Evolutionary conservation across 37 sponge, comb jelly and placozoan genomes (phyloP), one percentile per base, ranked within the genome.

Genomic region (Aplysina aerophoba): DNA sequence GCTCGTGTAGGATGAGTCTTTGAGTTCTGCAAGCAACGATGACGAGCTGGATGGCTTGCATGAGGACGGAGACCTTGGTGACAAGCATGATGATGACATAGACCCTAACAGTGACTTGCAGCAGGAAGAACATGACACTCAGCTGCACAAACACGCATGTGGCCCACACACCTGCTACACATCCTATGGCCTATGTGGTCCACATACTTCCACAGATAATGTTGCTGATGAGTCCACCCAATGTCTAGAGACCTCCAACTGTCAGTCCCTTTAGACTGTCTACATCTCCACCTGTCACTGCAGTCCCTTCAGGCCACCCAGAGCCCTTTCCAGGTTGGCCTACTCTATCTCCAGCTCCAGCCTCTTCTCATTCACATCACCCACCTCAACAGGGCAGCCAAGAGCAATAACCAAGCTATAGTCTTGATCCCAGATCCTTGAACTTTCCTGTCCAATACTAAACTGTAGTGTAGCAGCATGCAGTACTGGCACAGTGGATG

Each of bases 301-400:
- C 16, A 87, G 55, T 56, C 72, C 28, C 73, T 73, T 81, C 40
- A 83, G 75, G 77, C 78, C 84, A 75, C 66, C 69, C 53, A 88
- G 35, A 33, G 88, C 88, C n/a, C 86, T 78, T 68, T 79, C 31
- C 69, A 92, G 59, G 59, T 89, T 73, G 21, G 15, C 86, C 36
- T 68, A 75, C 79, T 89, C 87, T 3, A 59, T 41, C 55, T 81
- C 83, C 34, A 89, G 19, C 15, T 78, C 50, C 27, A 64, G 41
- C 44, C 34, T 69, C 85, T 87, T 91, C 55, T 59, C 57, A 41
- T 93, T 91, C 19, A 84, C 81, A 63, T 89, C 86, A 38, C 94
- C 58, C 44, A 96, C 90, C 34, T 90, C 85, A 28, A 87, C 75
- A 20, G 94, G 94, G n/a, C n/a, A n/a, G n/a, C n/a, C n/a, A n/a